Base-by-base conservation (phyloP, 2,113 vertebrate genomes). In the Macrotus californicus region DNA sequence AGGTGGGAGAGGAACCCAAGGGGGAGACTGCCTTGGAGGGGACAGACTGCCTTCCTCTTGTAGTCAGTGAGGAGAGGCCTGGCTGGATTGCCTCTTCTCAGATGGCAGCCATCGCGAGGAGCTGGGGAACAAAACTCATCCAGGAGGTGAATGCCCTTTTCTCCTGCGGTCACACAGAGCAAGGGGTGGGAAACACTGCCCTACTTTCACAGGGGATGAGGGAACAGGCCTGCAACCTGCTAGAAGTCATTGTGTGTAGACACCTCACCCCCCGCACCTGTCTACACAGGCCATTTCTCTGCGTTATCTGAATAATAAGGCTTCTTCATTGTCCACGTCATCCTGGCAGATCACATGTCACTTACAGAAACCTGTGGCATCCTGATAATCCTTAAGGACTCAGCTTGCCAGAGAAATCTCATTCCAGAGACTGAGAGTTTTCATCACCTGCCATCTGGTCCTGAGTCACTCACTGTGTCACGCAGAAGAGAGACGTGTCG, bases 371-470 rank as follows among this genome's bases (percentile, higher is more conserved):
- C 87, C 50, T 79, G 15, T 31, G 22, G n/a, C n/a, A 36, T 82
- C 2, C 1, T 54, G 64, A 72, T 66, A 16, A 22, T 43, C 50
- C 66, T 85, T 39, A 41, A 67, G 56, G 77, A 67, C 21, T 54
- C 84, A 73, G 22, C 73, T 64, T 93, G 69, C 50, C 72, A 94
- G 84, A 81, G 80, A 80, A 92, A 91, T 77, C 59, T 77, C 77
- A 84, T 81, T 81, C 70, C 59, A 61, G 70, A 84, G 67, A 92
- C 9, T 16, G 24, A 77, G 36, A 2, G 2, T 70, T 84, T 94
- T 88, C 36, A 72, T 83, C 87, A 50, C 46, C 43, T 69, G 54
- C 46, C 3, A 0, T 89, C 72, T 82, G 72, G 81, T 87, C 56
- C 77, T 24, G 29, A 52, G 34, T 66, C 88, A 59, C 76, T 88